Evolutionary conservation across 2,797 vertebrate genomes (phyloP).

Genomic region (Choloepus didactylus): DNA sequence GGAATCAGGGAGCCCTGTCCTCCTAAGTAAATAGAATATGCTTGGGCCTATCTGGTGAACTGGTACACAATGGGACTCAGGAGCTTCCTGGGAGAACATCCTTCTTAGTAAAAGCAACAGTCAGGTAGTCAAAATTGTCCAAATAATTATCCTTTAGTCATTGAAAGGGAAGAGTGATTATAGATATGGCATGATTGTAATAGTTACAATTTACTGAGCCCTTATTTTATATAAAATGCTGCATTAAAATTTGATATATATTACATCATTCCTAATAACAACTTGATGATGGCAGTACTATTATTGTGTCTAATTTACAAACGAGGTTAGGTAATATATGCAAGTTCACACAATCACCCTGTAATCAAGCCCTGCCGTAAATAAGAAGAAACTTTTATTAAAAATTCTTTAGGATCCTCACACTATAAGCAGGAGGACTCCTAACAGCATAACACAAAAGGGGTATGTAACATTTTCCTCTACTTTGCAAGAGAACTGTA

Average conservation of each 20-base stretch:
- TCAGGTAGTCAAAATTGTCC: neutral
- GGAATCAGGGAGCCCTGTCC: neutral
- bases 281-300: neutral
- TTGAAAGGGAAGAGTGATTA: neutral
- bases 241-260: neutral
- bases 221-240: neutral
- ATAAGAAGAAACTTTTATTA: neutral
- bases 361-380: neutral
- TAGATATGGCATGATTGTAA: neutral
- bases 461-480: neutral
- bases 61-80: neutral
- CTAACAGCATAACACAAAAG: neutral
- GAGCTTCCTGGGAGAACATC: neutral
- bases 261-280: neutral
- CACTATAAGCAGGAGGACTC: neutral
- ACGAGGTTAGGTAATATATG: neutral
- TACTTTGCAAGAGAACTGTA: neutral
- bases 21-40: neutral
- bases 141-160: neutral
- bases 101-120: neutral
- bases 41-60: neutral
- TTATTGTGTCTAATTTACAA: neutral
- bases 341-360: neutral
- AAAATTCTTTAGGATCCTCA: neutral
- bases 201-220: neutral